Base-by-base conservation (phyloP, 2,113 vertebrate species). In the Rhea americana region DNA sequence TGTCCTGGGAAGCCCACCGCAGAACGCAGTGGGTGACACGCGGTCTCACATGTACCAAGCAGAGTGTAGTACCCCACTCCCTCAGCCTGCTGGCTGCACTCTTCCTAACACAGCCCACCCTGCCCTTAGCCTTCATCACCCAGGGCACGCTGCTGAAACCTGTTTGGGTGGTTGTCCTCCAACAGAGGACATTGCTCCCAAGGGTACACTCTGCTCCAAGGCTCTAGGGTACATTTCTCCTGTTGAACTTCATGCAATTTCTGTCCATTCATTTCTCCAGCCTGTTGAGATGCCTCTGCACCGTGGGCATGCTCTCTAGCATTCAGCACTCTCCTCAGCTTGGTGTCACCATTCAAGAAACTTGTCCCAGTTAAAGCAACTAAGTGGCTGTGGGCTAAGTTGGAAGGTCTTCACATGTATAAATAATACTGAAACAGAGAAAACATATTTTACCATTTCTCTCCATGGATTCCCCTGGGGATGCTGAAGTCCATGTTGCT, bases 391-490 rank as follows among this genome's bases (percentile, higher is more conserved):
- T 58, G 28, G 55, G 26, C 62, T 15, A 85, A 82, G 62, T 63
- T 32, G 25, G 50, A 78, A 84, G 32, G 45, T 50, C 22, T 75
- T 63, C 24, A 47, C 0, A 1, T 77, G 2, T 51, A 72, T 72
- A 59, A 72, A 85, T 35, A 78, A 75, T 5, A 41, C 13, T 19
- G 13, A n/a, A 93, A 80, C 39, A 68, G 85, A 68, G 9, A 73
- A 90, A 80, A n/a, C 2, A 17, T 61, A 61, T 80, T 63, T 87
- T n/a, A 43, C 32, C 24, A 13, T 30, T 63, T 67, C 2, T 48
- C 11, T 67, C 4, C 4, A 25, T 43, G 0, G 14, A 15, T 9
- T 53, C 7, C 9, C 5, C 1, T 20, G 26, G 4, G 3, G n/a
- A 35, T 28, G 5, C 37, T 48, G 43, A 72, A 68, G 7, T 71